Evolutionary conservation across 2,113 vertebrate species (phyloP).

Genomic region (Pycnonotus jocosus): DNA sequence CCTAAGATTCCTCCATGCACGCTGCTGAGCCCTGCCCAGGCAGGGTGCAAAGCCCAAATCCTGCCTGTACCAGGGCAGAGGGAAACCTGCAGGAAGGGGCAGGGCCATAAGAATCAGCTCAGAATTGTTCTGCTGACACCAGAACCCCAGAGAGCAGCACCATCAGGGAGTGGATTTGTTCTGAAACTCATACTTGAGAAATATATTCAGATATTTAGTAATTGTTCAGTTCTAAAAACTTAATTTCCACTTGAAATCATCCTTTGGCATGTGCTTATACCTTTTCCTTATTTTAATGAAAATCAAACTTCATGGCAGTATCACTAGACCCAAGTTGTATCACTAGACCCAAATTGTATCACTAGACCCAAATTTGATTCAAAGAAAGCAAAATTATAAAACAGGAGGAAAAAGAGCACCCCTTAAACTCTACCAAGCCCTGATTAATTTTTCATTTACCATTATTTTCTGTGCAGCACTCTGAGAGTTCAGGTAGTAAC

Average conservation of each 20-base stretch:
- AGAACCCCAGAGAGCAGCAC: background rate
- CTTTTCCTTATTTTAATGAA: background rate
- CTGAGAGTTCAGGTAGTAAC: background rate
- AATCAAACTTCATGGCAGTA: background rate
- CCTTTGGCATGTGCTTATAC: rapidly evolving
- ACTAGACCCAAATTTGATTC: background rate
- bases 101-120: background rate
- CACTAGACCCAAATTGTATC: background rate
- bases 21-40: background rate
- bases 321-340: background rate
- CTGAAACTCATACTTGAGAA: background rate
- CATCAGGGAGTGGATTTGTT: background rate
- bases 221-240: background rate
- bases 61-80: background rate
- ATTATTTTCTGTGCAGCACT: background rate
- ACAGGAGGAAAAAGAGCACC: background rate
- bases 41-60: background rate
- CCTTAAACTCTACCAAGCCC: background rate
- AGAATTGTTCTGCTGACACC: background rate
- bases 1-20: background rate
- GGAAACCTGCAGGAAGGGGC: background rate
- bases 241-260: background rate
- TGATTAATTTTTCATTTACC: slow-evolving; percentile 27
- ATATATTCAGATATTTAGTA: background rate
- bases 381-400: background rate